These are phyloP conservation scores for Hippopotamus amphibius DNA, from an alignment of 2,113 vertebrate genomes.

Conservation along the genomic window DNA sequence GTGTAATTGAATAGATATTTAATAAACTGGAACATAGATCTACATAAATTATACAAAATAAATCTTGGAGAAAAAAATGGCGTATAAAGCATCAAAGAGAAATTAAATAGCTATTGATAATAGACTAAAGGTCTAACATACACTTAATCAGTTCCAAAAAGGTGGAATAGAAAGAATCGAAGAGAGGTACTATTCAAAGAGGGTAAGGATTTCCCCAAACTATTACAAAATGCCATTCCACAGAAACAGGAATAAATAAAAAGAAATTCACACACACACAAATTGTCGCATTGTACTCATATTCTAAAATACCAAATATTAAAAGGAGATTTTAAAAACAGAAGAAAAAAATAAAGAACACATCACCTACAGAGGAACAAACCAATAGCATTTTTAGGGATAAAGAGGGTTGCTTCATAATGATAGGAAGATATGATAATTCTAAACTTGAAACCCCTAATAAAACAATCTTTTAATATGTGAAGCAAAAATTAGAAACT, in stretches of 20 bases:
- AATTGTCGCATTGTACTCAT: background rate
- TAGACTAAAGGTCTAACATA: background rate
- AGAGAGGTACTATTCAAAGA: background rate
- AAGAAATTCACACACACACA: background rate
- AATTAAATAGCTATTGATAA: background rate
- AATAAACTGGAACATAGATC: background rate
- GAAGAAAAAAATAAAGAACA: background rate
- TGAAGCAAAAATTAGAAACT: slow-evolving; percentile 42
- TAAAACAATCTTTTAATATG: background rate
- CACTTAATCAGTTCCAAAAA: background rate
- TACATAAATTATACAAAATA: slow-evolving; percentile 21
- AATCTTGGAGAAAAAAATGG: background rate
- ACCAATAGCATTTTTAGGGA: background rate
- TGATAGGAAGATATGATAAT: background rate
- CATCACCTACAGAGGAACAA: slow-evolving; percentile 11
- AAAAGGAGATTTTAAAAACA: background rate
- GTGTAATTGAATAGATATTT: slow-evolving; percentile 25
- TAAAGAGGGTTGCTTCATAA: slow-evolving; percentile 20
- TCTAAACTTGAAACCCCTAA: background rate
- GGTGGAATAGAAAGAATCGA: background rate
- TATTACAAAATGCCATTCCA: background rate
- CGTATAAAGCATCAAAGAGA: background rate
- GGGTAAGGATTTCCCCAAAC: background rate
- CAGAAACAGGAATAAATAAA: slow-evolving; percentile 12
- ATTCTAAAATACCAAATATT: background rate